phyloP scores from a whole-genome alignment of 2,888 invertebrate genomes.

The Nomada ferruginata region DNA sequence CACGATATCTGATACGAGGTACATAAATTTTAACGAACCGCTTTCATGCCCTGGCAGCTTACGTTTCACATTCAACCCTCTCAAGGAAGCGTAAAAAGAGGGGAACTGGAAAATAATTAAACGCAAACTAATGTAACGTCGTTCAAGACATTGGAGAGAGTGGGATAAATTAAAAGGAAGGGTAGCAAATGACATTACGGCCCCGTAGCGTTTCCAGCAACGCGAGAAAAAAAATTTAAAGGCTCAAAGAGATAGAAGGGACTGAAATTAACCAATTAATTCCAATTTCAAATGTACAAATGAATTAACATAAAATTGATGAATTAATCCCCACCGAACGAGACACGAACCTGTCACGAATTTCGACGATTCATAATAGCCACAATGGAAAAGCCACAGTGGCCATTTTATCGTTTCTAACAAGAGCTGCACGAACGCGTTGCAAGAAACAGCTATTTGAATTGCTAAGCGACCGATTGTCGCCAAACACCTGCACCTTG shows the following conservation, averaged over 20 bases:
- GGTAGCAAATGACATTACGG: slow-evolving; percentile 20
- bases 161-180: slow-evolving; percentile 5
- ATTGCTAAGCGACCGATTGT: slow-evolving; percentile 61
- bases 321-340: too few relatives aligned
- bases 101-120: too few relatives aligned
- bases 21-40: neutral
- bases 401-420: slow-evolving; percentile 49
- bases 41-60: too few relatives aligned
- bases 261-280: slow-evolving; percentile 22
- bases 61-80: neutral
- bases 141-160: neutral
- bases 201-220: slow-evolving; percentile 4
- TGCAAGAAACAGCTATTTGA: slow-evolving; percentile 48
- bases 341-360: too few relatives aligned
- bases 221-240: slow-evolving; percentile 8
- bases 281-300: neutral
- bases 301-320: too few relatives aligned
- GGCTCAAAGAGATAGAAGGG: neutral
- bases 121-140: too few relatives aligned
- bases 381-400: too few relatives aligned
- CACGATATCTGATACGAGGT: neutral
- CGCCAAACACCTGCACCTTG: slow-evolving; percentile 44
- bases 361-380: too few relatives aligned
- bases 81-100: too few relatives aligned
- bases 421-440: slow-evolving; percentile 23